Base-by-base conservation (phyloP, 2,113 vertebrate genomes). In the Spheniscus mendiculus region DNA sequence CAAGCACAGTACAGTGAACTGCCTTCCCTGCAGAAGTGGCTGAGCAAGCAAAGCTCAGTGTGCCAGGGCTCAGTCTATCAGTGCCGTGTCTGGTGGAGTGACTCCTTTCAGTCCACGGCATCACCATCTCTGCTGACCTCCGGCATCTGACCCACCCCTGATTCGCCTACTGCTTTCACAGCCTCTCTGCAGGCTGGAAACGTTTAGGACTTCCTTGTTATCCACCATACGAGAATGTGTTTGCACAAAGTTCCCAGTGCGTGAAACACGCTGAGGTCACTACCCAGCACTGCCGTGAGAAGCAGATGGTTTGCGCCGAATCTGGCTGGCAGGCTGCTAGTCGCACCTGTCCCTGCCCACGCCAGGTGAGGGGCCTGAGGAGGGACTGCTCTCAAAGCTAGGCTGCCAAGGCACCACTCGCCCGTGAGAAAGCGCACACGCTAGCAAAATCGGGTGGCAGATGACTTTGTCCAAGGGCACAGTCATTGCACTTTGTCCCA, bases 361-460 rank as follows among this genome's bases (percentile, higher is more conserved):
- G 1, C 40, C 59, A 78, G 76, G 53, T 34, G 40, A 67, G 22
- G 36, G 15, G 66, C 32, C 20, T 19, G 71, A 79, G 36, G 15
- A 86, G 21, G 29, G 36, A 26, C 58, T 42, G 29, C 6, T n/a
- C 9, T 15, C 45, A 36, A 45, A 71, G 32, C 42, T 42, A 32
- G 50, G 47, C 38, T 71, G 77, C 23, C 20, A 36, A 5, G 5
- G 50, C 36, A 56, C 36, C 0, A 2, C 7, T 9, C 44, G 42
- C 18, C 42, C 1, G 0, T 14, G 42, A 42, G 15, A 61, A 67
- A 0, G 0, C 1, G 2, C 17, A 53, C 10, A 15, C 0, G 2
- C 17, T 23, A 11, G 38, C 9, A 22, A 65, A 79, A 21, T 2
- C 0, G 6, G 19, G 25, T 15, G 36, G 52, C 42, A 70, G 22